Evolutionary conservation across 2,113 vertebrate genomes (phyloP).

Genomic region (Noturus placidus): DNA sequence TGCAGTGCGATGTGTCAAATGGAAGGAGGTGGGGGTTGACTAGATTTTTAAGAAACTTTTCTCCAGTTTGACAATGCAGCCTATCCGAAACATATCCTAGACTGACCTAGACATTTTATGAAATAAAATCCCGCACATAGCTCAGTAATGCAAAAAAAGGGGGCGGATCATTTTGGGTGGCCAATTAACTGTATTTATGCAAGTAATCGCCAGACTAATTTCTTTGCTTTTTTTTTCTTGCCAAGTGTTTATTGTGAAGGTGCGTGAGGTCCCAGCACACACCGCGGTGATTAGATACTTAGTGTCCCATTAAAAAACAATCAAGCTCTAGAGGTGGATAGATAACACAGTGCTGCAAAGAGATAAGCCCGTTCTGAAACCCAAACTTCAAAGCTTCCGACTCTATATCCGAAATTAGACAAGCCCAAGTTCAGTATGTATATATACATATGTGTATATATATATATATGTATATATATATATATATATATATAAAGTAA

Average conservation of each 20-base stretch:
- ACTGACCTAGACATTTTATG: background rate
- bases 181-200: background rate
- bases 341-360: conserved; percentile 34
- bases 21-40: background rate
- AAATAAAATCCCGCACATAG: background rate
- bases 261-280: conserved; percentile 37
- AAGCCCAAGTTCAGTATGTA: background rate
- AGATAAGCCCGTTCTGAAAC: conserved; percentile 30
- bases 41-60: conserved; percentile 1
- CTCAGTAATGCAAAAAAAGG: background rate
- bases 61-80: background rate
- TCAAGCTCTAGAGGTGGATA: conserved; percentile 37
- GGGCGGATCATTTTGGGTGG: background rate
- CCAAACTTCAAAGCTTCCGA: conserved; percentile 17
- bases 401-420: background rate
- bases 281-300: conserved; percentile 39
- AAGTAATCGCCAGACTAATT: background rate
- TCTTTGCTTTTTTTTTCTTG: conserved; percentile 7
- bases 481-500: too few relatives aligned
- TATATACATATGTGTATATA: too few relatives aligned
- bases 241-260: conserved; percentile 43
- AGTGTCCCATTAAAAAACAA: conserved; percentile 50
- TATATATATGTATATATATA: too few relatives aligned
- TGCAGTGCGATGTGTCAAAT: background rate
- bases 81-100: background rate